Evolutionary conservation across 2,797 vertebrate species (phyloP).

Genomic region (Eremophila alpestris): DNA sequence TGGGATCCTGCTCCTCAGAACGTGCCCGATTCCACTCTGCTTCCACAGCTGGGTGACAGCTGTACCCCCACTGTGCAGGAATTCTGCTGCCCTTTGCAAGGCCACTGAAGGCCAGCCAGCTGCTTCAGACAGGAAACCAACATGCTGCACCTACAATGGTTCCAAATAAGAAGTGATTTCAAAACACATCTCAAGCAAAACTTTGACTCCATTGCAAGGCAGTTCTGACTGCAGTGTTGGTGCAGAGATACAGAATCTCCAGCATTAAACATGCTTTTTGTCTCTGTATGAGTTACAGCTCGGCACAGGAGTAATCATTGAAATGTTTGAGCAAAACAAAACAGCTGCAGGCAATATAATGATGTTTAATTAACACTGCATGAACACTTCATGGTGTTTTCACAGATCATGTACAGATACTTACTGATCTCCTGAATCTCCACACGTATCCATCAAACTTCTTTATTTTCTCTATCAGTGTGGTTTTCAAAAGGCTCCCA

Average conservation of each 20-base stretch:
- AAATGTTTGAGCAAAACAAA: not conserved
- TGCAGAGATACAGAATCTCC: not conserved
- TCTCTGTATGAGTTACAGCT: not conserved
- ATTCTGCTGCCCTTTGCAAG: slow-evolving; percentile 56
- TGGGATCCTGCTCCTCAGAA: slow-evolving; percentile 70
- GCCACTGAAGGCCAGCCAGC: slow-evolving; percentile 55
- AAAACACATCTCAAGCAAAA: not conserved
- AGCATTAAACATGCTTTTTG: not conserved
- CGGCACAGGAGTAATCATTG: not conserved
- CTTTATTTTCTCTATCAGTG: slow-evolving; percentile 75
- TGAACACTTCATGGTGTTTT: not conserved
- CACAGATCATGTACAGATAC: not conserved
- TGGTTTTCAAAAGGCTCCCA: slow-evolving; percentile 69
- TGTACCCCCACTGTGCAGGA: slow-evolving; percentile 43
- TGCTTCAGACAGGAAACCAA: slow-evolving; percentile 73
- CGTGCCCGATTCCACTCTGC: slow-evolving; percentile 56
- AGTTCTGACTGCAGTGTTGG: not conserved
- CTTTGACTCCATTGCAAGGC: not conserved
- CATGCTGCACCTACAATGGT: slow-evolving; percentile 71
- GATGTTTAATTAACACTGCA: not conserved
- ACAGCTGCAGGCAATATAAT: not conserved
- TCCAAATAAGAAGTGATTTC: not conserved
- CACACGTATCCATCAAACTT: slow-evolving; percentile 70
- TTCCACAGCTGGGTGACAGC: slow-evolving; percentile 69
- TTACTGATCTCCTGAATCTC: slow-evolving; percentile 72